Evolutionary conservation across 2,888 invertebrate species (phyloP).

Genomic region (Drosophila dives): DNA sequence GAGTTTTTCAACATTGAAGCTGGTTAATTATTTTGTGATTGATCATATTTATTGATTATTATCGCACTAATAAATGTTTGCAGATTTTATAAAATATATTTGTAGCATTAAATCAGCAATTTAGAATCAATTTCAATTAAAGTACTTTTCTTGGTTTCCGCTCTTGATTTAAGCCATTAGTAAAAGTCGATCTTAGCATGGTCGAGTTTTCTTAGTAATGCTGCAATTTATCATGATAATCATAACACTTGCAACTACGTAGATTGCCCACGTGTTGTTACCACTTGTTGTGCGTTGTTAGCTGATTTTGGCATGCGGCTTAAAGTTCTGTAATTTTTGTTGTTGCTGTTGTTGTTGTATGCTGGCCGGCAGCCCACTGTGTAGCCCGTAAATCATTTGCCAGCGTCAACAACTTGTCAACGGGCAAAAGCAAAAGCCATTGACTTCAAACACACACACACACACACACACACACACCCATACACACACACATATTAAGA

Average conservation of each 20-base stretch:
- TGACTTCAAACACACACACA: constrained; percentile 31
- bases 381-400: constrained; percentile 73
- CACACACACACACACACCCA: neutral
- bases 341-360: constrained; percentile 8
- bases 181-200: neutral
- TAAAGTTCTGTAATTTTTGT: constrained; percentile 20
- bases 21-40: neutral
- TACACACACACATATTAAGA: constrained; percentile 32
- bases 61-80: neutral
- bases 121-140: neutral
- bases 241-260: constrained; percentile 26
- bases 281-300: constrained; percentile 63
- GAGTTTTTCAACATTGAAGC: neutral
- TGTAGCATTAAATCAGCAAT: neutral
- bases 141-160: constrained; percentile 3
- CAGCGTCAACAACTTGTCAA: constrained; percentile 79
- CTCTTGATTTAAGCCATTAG: neutral
- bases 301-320: constrained; percentile 53
- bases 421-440: constrained; percentile 54
- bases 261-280: constrained; percentile 51
- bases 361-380: constrained; percentile 38
- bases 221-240: constrained; percentile 24
- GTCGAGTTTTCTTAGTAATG: constrained; percentile 3
- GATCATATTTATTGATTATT: neutral
- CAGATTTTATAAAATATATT: neutral